Percentiles rank a stretch among this genome's conserved stretches.
Conservation (phyloP, 2,888 invertebrate genomes). For the Phanerotoma sp. region DNA sequence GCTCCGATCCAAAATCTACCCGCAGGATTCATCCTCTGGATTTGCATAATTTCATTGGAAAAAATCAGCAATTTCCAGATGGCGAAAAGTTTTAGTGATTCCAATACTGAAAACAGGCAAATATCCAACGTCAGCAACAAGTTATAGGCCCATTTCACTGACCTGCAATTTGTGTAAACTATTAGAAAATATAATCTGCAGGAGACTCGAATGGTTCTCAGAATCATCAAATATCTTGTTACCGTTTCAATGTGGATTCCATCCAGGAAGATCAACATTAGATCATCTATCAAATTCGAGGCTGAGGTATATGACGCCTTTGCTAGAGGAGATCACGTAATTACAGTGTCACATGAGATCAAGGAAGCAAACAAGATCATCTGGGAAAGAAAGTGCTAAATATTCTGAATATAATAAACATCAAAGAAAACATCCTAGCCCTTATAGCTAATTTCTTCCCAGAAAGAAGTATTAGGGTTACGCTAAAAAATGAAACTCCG, state of each 20-base stretch:
- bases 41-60: constrained; percentile 10
- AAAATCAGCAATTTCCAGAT: constrained; percentile 3
- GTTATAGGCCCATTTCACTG: constrained; percentile 14
- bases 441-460: too few relatives aligned
- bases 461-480: too few relatives aligned
- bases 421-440: too few relatives aligned
- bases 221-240: neutral
- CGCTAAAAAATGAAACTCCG: too few relatives aligned
- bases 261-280: neutral
- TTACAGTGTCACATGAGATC: too few relatives aligned
- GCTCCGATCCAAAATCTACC: constrained; percentile 18
- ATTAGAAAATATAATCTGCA: constrained; percentile 8
- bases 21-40: too few relatives aligned
- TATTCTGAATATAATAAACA: too few relatives aligned
- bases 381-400: too few relatives aligned
- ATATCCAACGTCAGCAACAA: constrained; percentile 14
- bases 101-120: constrained; percentile 8
- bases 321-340: too few relatives aligned
- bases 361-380: too few relatives aligned
- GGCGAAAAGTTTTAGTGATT: constrained; percentile 3
- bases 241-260: neutral
- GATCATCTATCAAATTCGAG: neutral
- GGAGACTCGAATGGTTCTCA: constrained; percentile 6
- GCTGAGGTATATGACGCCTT: neutral
- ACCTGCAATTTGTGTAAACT: constrained; percentile 16